A percentile compares a stretch with the other conserved stretches of the same genome.
phyloP scores from a whole-genome alignment of 2,888 invertebrate species.

The Trichogramma evanescens region DNA sequence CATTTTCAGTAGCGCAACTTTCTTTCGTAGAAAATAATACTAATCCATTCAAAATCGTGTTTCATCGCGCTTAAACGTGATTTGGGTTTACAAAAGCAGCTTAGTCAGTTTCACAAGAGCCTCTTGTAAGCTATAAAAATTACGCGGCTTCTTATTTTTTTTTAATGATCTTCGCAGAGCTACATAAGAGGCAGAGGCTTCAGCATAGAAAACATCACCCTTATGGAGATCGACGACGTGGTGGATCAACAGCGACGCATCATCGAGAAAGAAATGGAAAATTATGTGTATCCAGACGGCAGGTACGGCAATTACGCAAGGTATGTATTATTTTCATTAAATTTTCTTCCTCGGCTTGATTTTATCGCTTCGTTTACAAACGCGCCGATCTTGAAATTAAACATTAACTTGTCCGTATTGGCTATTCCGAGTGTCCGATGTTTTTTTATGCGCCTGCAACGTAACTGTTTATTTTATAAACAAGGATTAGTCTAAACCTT shows the following conservation, averaged over 20 bases:
- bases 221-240: constrained; percentile 52
- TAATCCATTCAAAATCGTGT: no score
- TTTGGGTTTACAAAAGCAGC: no score
- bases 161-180: constrained; percentile 24
- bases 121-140: no score
- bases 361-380: constrained; percentile 2
- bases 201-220: constrained; percentile 31
- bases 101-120: no score
- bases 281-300: constrained; percentile 57
- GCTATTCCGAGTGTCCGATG: not conserved
- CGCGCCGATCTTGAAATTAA: not conserved
- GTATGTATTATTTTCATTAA: constrained; percentile 30
- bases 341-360: not conserved
- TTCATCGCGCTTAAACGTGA: no score
- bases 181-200: constrained; percentile 28
- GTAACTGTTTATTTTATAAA: not conserved
- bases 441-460: not conserved
- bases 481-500: no score
- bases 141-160: no score
- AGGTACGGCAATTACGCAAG: constrained; percentile 50
- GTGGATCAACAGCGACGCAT: constrained; percentile 53
- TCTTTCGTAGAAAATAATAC: no score
- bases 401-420: not conserved
- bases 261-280: constrained; percentile 55
- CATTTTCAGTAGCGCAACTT: no score